Base-by-base conservation (phyloP, 2,888 invertebrate species). In the Rhagophthalmus giganteus region DNA sequence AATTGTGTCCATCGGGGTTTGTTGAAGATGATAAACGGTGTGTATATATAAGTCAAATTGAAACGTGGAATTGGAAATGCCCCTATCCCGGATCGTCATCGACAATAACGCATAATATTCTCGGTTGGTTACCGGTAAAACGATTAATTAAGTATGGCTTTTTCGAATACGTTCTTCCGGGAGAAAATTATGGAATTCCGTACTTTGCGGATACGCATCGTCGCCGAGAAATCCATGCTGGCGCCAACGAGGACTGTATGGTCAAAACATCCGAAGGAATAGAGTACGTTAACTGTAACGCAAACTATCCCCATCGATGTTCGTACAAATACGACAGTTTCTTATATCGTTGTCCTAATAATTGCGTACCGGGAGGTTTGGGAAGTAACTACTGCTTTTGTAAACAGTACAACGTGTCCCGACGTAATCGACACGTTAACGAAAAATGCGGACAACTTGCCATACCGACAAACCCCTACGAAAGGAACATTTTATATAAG, bases 31-130 rank as follows among this genome's bases (percentile, higher is more conserved):
- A 59, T 2, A 54, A 59, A n/a, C 15, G 12, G 3, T 77, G 77
- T 38, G 27, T 75, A 1, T 67, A 66, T 49, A 60, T 74, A 12
- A 73, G 74, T 0, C 26, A 64, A 4, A 25, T 61, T 1, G 56
- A 65, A 24, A 47, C 41, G 5, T 69, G 70, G 62, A 55, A 68
- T 8, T 38, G 49, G n/a, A 45, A 49, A 8, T 61, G 57, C 32
- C 59, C 61, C 10, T 2, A 67, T 66, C n/a, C 64, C 61, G 55
- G 56, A 45, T 50, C 58, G 39, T 12, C 30, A 54, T 64, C 59
- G 47, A 66, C 42, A 35, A 56, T 20, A 20, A 15, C 12, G 15
- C 42, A 47, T 31, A 51, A 42, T 6, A 32, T 47, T 8, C 31
- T 35, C 2, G 52, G 62, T 24, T 72, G 71, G 71, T 33, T 66